Evolutionary conservation across 2,888 invertebrate species (phyloP), one percentile per base, ranked within the genome.

Genomic region (Ectropis crepuscularia): DNA sequence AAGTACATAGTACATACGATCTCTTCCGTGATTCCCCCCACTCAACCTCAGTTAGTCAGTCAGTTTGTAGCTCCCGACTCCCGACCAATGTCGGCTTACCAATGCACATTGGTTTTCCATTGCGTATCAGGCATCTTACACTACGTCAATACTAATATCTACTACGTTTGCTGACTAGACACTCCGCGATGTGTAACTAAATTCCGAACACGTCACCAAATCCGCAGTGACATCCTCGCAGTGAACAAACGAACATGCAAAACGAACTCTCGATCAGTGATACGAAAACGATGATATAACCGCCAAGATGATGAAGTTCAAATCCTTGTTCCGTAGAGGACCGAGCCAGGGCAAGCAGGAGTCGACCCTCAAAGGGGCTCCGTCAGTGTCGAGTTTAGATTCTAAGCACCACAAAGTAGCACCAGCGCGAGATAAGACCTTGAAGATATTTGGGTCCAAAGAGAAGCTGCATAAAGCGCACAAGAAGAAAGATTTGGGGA

Each of bases 321-420:
- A 97, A 95, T 97, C 97, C 83, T 95, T 97, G 89, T 97, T 97
- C 94, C 97, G 97, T 94, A 97, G 97, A 96, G 96, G 96, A 82
- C 96, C 96, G 86, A 94, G 94, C 81, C 93, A 91, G 78, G 91
- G 92, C 76, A 92, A 94, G 80, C 91, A 92, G 85, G 87, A 94
- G 84, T 76, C 86, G 61, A 85, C 93, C 74, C 77, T 95, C 50
- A 95, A 94, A 72, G 93, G 94, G 70, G 94, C 95, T 43, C 94
- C 95, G 6, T 95, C 95, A 4, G 93, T 95, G 42, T 95, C 95
- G 59, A 95, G 95, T 79, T 89, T 95, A 74, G 95, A 95, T 79
- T 94, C 94, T 53, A 94, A 94, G 76, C 94, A 93, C 74, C 93
- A 93, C 80, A 93, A 93, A 80, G 90, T 91, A 64, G 89, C 90